Percentiles rank a stretch among this genome's conserved stretches.
Evolutionary conservation across 2,797 vertebrate species (phyloP).

Genomic region (Lutjanus campechanus): DNA sequence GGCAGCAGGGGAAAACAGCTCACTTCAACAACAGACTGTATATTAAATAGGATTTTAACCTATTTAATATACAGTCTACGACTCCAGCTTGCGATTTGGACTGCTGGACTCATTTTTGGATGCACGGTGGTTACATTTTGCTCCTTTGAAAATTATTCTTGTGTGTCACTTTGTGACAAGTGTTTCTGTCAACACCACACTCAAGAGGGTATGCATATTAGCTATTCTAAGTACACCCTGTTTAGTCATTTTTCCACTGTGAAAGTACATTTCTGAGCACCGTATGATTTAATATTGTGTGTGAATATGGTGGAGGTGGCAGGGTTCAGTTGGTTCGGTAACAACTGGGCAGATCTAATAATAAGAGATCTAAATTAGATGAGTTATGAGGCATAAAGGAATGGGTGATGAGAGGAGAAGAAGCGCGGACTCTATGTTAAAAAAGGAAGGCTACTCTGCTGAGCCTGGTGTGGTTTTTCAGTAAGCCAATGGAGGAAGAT

Average conservation of each 20-base stretch:
- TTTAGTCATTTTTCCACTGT: background rate
- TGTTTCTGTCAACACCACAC: background rate
- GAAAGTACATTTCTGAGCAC: background rate
- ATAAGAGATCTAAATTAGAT: background rate
- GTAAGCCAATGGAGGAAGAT: slow-evolving; percentile 7
- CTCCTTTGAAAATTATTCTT: too few relatives aligned
- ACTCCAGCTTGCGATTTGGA: too few relatives aligned
- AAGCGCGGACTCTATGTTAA: background rate
- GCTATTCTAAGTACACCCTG: background rate
- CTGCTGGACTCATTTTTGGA: too few relatives aligned
- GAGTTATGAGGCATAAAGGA: background rate
- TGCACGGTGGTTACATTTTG: too few relatives aligned
- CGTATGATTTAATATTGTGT: background rate
- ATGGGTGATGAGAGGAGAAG: background rate
- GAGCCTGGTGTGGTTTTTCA: slow-evolving; percentile 11
- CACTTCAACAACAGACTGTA: too few relatives aligned
- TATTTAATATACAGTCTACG: too few relatives aligned
- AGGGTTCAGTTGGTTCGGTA: background rate
- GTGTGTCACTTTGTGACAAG: background rate
- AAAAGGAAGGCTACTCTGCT: background rate
- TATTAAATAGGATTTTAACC: too few relatives aligned
- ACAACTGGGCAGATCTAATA: background rate
- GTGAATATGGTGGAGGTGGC: background rate
- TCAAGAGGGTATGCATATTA: background rate
- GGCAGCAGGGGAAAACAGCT: too few relatives aligned